phyloP scores from a whole-genome alignment of 2,113 vertebrate species.

The Buteo buteo region DNA sequence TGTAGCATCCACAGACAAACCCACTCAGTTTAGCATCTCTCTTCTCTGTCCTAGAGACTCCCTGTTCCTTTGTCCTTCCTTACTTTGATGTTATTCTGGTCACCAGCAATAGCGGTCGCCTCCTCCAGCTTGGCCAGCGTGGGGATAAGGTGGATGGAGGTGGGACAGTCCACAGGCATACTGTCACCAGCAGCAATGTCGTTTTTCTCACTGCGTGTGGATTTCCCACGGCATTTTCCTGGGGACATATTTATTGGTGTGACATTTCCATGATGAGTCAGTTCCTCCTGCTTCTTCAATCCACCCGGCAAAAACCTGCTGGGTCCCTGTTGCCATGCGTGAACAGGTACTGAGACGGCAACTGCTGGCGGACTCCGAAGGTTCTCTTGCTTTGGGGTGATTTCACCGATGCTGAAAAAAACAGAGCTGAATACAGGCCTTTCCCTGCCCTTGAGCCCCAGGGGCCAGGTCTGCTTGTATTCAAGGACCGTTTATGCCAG shows the following conservation, averaged over 20 bases:
- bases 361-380: rapidly evolving
- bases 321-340: neutral
- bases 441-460: neutral
- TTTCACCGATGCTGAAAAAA: neutral
- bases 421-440: neutral
- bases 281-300: neutral
- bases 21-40: neutral
- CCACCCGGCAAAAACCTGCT: neutral
- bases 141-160: neutral
- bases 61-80: neutral
- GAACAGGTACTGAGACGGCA: rapidly evolving
- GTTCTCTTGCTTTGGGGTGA: neutral
- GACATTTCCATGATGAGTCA: neutral
- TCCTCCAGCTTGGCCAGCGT: neutral
- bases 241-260: neutral
- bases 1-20: neutral
- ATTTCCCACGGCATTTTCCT: neutral
- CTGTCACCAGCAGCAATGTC: rapidly evolving
- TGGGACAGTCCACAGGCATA: neutral
- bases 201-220: neutral
- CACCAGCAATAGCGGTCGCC: rapidly evolving
- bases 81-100: neutral
- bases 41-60: neutral
- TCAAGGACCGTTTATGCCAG: neutral
- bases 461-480: neutral